phyloP scores from a whole-genome alignment of 2,888 invertebrate genomes.

The Capitulum mitella region DNA sequence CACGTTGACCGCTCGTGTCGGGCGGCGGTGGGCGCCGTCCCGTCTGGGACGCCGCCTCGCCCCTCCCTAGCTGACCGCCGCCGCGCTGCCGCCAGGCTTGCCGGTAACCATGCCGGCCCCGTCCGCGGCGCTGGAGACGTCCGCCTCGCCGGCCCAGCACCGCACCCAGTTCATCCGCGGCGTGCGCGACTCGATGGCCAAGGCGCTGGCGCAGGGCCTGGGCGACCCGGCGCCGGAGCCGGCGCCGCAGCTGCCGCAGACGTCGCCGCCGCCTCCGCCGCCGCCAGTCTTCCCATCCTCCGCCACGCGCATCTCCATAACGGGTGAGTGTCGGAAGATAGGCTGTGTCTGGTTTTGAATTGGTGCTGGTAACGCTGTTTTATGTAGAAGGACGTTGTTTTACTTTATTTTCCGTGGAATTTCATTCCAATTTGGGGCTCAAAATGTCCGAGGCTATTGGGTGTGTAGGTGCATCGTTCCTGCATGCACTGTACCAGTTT shows the following conservation, averaged over 20 bases:
- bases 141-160: not conserved
- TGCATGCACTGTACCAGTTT: too few species aligned
- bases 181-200: slow-evolving; percentile 20
- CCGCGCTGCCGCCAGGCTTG: not conserved
- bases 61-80: too few species aligned
- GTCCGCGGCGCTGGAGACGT: not conserved
- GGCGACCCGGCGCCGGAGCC: not conserved
- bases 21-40: too few species aligned
- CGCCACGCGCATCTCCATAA: not conserved
- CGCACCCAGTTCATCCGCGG: slow-evolving; percentile 18
- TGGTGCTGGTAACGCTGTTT: too few species aligned
- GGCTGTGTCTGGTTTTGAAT: too few species aligned
- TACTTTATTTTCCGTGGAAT: too few species aligned
- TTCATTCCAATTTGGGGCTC: too few species aligned
- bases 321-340: not conserved
- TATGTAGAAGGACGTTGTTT: too few species aligned
- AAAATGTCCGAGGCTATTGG: too few species aligned
- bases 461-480: too few species aligned
- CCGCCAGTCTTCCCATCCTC: not conserved
- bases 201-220: slow-evolving; percentile 20
- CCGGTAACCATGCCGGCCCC: not conserved
- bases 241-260: not conserved
- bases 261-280: not conserved
- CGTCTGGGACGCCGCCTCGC: too few species aligned
- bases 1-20: too few species aligned